Evolutionary conservation across 2,113 vertebrate species (phyloP).

Genomic region (Sturnira hondurensis): DNA sequence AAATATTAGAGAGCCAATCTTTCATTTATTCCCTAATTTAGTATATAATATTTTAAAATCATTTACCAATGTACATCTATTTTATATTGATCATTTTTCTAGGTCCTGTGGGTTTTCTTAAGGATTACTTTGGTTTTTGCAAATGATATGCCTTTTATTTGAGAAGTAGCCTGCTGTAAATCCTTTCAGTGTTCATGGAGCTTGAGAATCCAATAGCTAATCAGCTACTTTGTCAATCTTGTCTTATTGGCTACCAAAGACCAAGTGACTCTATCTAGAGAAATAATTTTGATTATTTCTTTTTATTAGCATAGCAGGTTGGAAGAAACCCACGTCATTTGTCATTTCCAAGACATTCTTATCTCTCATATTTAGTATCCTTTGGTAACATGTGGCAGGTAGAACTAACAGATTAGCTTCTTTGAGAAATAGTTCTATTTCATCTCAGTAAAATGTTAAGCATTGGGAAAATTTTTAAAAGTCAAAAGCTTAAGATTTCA

Average conservation of each 20-base stretch:
- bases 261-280: neutral
- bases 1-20: neutral
- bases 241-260: neutral
- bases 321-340: neutral
- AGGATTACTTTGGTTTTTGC: neutral
- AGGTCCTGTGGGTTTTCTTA: neutral
- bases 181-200: neutral
- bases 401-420: neutral
- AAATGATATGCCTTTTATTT: neutral
- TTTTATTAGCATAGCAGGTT: neutral
- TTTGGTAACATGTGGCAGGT: neutral
- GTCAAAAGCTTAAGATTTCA: neutral
- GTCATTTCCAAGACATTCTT: neutral
- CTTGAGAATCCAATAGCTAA: neutral
- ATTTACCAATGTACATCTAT: neutral
- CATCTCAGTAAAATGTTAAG: neutral
- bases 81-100: neutral
- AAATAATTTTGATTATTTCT: neutral
- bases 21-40: neutral
- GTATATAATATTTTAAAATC: neutral
- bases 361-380: neutral
- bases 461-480: neutral
- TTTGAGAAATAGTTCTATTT: neutral
- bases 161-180: neutral
- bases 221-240: neutral